Evolutionary conservation across 2,888 invertebrate genomes (phyloP).

Genomic region (Lepas anatifera): DNA sequence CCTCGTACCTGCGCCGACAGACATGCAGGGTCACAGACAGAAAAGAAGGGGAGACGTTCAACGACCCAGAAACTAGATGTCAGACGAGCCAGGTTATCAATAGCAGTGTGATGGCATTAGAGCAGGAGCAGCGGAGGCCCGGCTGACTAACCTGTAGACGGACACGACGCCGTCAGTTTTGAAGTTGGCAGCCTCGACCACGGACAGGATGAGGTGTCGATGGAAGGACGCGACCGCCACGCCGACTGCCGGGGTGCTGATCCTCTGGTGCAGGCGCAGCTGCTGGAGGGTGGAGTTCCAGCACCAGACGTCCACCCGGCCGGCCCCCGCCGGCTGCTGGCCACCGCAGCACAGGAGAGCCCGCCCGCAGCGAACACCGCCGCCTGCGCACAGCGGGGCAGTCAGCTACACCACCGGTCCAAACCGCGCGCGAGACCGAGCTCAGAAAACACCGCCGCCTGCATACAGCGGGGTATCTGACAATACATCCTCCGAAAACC

Average conservation of each 20-base stretch:
- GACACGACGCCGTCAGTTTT: background rate
- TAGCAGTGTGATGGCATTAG: no score
- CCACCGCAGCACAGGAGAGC: background rate
- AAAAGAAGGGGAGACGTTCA: no score
- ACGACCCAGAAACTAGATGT: no score
- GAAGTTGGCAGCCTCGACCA: background rate
- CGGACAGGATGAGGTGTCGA: background rate
- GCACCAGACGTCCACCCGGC: constrained; percentile 4
- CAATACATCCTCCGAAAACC: no score
- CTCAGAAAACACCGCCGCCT: no score
- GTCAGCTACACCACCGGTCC: no score
- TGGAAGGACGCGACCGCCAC: background rate
- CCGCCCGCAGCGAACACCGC: background rate
- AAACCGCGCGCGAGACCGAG: no score
- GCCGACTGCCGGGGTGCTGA: background rate
- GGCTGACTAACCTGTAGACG: background rate
- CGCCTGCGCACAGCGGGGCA: no score
- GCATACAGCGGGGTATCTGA: no score
- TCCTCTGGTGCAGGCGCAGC: background rate
- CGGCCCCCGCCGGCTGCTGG: background rate
- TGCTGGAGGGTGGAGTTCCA: background rate
- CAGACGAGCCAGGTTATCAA: no score
- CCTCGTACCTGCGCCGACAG: background rate
- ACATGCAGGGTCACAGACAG: background rate
- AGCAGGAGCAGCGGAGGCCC: no score